A percentile compares a stretch with the other conserved stretches of the same genome.
Conservation (phyloP, 2,113 vertebrate genomes). For the Fulmarus glacialis region DNA sequence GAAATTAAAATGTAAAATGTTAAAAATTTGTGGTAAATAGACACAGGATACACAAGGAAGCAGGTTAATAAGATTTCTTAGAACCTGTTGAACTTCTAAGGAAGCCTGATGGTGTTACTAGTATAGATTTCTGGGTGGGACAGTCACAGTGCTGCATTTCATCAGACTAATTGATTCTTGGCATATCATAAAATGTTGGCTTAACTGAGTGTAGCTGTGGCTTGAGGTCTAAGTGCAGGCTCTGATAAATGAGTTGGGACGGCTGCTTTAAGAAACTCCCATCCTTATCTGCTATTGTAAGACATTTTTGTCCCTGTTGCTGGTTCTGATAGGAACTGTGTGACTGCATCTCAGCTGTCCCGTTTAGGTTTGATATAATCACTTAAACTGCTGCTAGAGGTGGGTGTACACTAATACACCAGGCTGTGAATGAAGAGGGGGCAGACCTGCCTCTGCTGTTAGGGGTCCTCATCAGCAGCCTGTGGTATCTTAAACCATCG, state of each 20-base stretch:
- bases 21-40: no score
- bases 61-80: not conserved
- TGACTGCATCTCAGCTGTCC: not conserved
- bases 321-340: not conserved
- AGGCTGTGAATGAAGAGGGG: not conserved
- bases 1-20: not conserved
- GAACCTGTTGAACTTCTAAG: not conserved
- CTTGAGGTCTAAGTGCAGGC: not conserved
- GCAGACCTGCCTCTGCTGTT: not conserved
- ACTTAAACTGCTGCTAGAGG: not conserved
- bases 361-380: rapidly evolving
- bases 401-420: not conserved
- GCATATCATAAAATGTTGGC: rapidly evolving
- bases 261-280: not conserved
- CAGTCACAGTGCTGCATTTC: not conserved
- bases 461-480: not conserved
- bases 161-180: not conserved
- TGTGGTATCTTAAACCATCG: not conserved
- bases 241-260: not conserved
- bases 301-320: not conserved
- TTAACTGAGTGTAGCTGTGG: not conserved
- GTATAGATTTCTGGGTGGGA: not conserved
- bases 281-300: not conserved
- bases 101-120: not conserved
- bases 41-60: not conserved